phyloP scores from a whole-genome alignment of 2,113 vertebrate genomes.

The Paralichthys olivaceus region DNA sequence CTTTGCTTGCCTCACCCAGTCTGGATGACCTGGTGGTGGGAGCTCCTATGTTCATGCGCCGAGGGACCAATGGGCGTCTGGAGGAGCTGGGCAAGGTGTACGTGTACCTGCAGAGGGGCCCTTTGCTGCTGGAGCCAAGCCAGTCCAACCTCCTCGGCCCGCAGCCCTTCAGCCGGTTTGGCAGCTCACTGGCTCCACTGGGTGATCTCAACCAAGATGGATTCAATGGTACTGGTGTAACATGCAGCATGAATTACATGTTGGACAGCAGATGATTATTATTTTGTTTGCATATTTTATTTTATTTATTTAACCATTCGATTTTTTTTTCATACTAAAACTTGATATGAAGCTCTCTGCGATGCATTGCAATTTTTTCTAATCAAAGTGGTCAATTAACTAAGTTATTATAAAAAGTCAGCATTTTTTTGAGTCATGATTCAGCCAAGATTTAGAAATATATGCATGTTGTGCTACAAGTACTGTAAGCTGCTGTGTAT shows the following conservation, averaged over 20 bases:
- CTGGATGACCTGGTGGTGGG: constrained; percentile 89
- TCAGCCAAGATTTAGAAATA: no score
- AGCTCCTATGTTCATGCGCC: constrained; percentile 89
- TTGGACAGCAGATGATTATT: neutral
- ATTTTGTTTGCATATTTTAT: neutral
- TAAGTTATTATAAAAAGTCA: no score
- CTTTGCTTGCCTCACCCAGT: constrained; percentile 59
- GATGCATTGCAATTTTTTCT: no score
- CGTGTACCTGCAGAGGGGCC: constrained; percentile 85
- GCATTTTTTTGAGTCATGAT: no score
- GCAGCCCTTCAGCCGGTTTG: constrained; percentile 87
- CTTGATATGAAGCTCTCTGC: no score
- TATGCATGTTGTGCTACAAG: no score
- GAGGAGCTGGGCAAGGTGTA: constrained; percentile 92
- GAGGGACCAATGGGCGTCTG: constrained; percentile 83
- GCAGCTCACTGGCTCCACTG: constrained; percentile 87
- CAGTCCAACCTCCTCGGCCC: constrained; percentile 82
- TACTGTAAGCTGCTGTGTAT: no score
- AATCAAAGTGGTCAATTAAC: no score
- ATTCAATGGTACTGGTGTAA: constrained; percentile 85
- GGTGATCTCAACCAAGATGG: constrained; percentile 93
- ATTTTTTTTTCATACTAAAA: no score
- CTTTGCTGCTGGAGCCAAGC: constrained; percentile 75
- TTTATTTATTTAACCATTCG: no score
- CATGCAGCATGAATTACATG: neutral